phyloP scores from a whole-genome alignment of 2,888 invertebrate genomes.

The Enchytraeus crypticus region DNA sequence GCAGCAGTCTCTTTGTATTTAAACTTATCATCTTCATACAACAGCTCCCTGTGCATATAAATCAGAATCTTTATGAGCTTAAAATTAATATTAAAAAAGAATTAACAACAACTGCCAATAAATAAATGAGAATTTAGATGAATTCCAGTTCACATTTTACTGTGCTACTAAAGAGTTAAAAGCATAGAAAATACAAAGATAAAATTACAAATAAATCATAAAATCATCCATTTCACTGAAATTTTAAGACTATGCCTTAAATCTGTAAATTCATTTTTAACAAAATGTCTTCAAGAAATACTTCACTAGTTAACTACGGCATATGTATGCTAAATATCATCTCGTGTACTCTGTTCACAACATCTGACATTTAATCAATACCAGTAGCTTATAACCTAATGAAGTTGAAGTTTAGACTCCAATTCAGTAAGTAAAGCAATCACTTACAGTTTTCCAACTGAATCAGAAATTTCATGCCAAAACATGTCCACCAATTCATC shows the following conservation, averaged over 20 bases:
- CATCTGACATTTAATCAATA: background rate
- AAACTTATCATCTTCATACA: slow-evolving; percentile 85
- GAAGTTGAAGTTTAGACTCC: background rate
- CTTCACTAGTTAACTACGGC: too few species aligned
- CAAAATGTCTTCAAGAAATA: background rate
- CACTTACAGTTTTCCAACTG: slow-evolving; percentile 80
- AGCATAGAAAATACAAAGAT: background rate
- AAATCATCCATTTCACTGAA: too few species aligned
- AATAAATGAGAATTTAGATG: background rate
- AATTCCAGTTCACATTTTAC: background rate
- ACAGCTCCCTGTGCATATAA: slow-evolving; percentile 63
- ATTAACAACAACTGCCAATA: background rate
- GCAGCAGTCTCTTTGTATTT: slow-evolving; percentile 84
- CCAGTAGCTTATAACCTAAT: background rate
- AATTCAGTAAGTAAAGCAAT: background rate
- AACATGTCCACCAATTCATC: slow-evolving; percentile 91
- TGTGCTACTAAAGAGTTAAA: background rate
- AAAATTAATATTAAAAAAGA: background rate
- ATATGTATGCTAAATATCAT: too few species aligned
- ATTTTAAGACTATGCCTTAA: background rate
- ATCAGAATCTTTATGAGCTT: background rate
- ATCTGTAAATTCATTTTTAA: background rate
- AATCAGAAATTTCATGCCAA: slow-evolving; percentile 97
- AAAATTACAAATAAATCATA: too few species aligned
- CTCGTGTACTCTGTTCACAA: too few species aligned